phyloP scores from a whole-genome alignment of 2,797 vertebrate species.

The Emydoidea blandingii region DNA sequence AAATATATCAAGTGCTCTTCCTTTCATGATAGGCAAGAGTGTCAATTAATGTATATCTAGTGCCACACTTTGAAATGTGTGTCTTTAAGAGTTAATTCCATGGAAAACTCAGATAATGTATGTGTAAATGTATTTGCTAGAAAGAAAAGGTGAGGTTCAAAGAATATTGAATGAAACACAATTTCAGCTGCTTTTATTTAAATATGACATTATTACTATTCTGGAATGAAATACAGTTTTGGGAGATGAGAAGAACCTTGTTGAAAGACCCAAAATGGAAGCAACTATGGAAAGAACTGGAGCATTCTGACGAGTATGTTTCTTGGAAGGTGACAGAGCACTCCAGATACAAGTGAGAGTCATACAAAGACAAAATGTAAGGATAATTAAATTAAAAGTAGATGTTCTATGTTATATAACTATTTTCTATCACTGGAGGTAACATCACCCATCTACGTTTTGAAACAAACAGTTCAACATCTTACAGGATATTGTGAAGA shows the following conservation, averaged over 20 bases:
- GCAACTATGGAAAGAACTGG: conserved; percentile 8
- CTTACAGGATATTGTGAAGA: not conserved
- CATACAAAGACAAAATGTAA: conserved; percentile 56
- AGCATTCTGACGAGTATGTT: conserved; percentile 42
- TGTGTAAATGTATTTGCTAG: not conserved
- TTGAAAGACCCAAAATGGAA: not conserved
- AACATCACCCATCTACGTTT: not conserved
- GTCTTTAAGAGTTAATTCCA: not conserved
- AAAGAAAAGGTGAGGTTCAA: not conserved
- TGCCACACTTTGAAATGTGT: not conserved
- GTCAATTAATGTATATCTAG: not conserved
- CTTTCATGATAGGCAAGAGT: not conserved
- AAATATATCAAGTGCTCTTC: not conserved
- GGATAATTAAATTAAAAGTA: conserved; percentile 53
- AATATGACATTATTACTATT: not conserved
- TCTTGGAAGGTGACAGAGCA: conserved; percentile 49
- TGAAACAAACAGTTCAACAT: not conserved
- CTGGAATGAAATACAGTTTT: conserved; percentile 39
- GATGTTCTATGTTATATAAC: conserved; percentile 29
- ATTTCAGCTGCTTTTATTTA: not conserved
- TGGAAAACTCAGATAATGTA: not conserved
- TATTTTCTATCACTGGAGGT: not conserved
- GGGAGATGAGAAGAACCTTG: not conserved
- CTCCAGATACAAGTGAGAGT: conserved; percentile 56
- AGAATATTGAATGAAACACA: conserved; percentile 4